Evolutionary conservation across 2,888 invertebrate genomes (phyloP), one percentile per base, ranked within the genome.

Genomic region (Gastracanthus pulcherrimus): DNA sequence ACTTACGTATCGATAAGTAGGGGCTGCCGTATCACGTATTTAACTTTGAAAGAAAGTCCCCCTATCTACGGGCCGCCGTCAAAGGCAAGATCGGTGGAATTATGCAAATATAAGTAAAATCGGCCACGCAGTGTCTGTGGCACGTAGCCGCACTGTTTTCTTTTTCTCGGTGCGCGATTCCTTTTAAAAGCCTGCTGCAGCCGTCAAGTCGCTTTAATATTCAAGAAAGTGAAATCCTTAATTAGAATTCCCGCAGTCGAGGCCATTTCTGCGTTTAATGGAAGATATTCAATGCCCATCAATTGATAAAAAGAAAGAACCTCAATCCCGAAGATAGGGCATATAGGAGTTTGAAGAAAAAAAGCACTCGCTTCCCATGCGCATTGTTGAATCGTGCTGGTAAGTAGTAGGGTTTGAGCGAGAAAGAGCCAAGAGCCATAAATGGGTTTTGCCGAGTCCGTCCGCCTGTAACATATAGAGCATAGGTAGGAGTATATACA

Each of bases 371-470:
- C 58, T 38, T n/a, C 19, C 62, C 9, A n/a, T n/a, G 0, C 29
- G 38, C 45, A 70, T 75, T 75, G 75, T 75, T 80, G 51, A 80
- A 80, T 70, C 62, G 9, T 4, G 16, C 23, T 62, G 23, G 29
- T 45, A 23, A n/a, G 29, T n/a, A 19, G 9, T 19, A 19, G 23
- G 51, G 19, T n/a, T 51, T 51, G 7, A 69, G 31, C 48, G 60
- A 75, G 75, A 78, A 82, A 82, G 78, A 75, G 41, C 82, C 70
- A 82, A 82, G 78, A 75, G 41, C 82, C 70, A 82, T 75, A 82
- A 78, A 78, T 78, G 75, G 75, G 82, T 75, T 77, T 77, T 41
- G 69, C 72, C 64, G 7, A 36, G 41, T 23, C 36, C 58, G 45
- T 19, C 19, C 51, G 29, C 62, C n/a, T n/a, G n/a, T n/a, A n/a